phyloP scores from a whole-genome alignment of 2,113 vertebrate genomes.

The Tichodroma muraria region DNA sequence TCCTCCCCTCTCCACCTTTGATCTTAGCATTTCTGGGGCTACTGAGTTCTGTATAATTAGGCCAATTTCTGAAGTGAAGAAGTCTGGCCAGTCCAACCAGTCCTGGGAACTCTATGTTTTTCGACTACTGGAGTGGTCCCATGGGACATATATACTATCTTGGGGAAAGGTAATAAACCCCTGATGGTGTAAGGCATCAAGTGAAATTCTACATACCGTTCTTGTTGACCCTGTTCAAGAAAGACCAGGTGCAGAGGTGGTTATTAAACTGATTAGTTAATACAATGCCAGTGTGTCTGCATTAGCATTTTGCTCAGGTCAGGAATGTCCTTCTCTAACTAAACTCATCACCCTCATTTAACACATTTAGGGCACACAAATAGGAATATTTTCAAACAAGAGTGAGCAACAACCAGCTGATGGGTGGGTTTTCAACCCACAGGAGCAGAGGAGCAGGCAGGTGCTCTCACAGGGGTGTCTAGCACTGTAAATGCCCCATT shows the following conservation, averaged over 20 bases:
- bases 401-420: neutral
- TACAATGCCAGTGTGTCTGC: neutral
- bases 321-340: neutral
- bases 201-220: neutral
- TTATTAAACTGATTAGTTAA: neutral
- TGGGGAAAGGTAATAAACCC: neutral
- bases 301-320: neutral
- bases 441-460: neutral
- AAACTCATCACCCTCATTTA: neutral
- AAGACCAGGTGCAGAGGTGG: neutral
- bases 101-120: neutral
- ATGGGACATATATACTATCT: too few species aligned
- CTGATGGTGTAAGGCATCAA: neutral
- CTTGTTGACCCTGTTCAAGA: neutral
- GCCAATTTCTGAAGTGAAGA: neutral
- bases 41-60: neutral
- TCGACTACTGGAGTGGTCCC: neutral
- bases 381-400: neutral
- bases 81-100: neutral
- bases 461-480: too few species aligned
- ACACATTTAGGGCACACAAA: neutral
- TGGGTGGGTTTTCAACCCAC: neutral
- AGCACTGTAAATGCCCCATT: fast-evolving
- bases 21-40: neutral
- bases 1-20: neutral